Evolutionary conservation across 2,888 invertebrate species (phyloP), one percentile per base, ranked within the genome.

Genomic region (Escarpia spicata): DNA sequence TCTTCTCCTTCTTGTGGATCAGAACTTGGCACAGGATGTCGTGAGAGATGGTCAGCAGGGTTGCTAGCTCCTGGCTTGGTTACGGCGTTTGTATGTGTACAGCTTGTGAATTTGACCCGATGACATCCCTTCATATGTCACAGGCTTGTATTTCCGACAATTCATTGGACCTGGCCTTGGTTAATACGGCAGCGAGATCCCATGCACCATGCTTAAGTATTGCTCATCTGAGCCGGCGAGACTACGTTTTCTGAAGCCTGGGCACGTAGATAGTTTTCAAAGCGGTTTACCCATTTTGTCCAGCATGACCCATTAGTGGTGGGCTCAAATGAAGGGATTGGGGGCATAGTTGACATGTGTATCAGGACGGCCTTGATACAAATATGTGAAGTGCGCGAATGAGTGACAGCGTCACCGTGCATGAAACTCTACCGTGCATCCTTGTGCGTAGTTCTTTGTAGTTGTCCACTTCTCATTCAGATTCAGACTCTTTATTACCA

Each of bases 41-140:
- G 91, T 0, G 94, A 94, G 92, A 94, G 91, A 93, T 94, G 94
- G 92, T 95, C 95, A 8, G 94, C 94, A n/a, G 94, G 94, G 92
- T 95, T 95, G 60, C 94, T 93, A 43, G 43, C 91, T 10, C 95
- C 95, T 26, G 94, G 93, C 26, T 90, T 60, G 60, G 26, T 60
- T 60, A 19, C 60, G 10, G 19, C 15, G 19, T 60, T 60, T 60
- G 26, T 60, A 60, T 2, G 15, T 15, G 26, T 4, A 19, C 19
- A 19, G 60, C 60, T 60, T 60, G 19, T 60, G 15, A 3, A 12
- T 15, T 4, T 19, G 60, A 3, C 60, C 19, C 26, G 60, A 3
- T 60, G 31, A 26, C 3, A n/a, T 26, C n/a, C 58, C 19, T 37
- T 91, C 91, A n/a, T 10, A 60, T 60, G 60, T 60, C 1, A 60